Evolutionary conservation across 2,888 invertebrate species (phyloP).

Genomic region (Cantharis flavilabris): DNA sequence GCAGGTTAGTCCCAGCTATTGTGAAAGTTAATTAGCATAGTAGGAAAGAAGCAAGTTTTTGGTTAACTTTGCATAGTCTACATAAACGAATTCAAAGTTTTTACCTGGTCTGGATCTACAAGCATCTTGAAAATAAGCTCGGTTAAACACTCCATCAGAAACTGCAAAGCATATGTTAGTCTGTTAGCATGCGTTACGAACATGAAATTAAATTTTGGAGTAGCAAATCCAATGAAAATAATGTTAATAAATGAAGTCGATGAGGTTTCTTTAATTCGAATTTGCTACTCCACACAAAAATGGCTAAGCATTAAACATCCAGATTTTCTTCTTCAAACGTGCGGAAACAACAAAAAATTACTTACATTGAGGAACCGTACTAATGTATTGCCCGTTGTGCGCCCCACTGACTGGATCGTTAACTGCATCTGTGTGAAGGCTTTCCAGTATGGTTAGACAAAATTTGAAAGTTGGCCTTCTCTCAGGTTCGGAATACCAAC

Average conservation of each 20-base stretch:
- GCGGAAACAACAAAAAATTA: constrained; percentile 14
- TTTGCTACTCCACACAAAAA: neutral
- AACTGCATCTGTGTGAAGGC: constrained; percentile 47
- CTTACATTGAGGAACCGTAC: constrained; percentile 55
- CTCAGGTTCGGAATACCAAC: constrained; percentile 86
- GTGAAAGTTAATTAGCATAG: neutral
- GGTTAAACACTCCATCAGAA: constrained; percentile 73
- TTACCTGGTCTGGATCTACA: constrained; percentile 67
- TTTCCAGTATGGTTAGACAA: constrained; percentile 70
- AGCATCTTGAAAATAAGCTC: constrained; percentile 78
- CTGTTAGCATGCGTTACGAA: constrained; percentile 6
- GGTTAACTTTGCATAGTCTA: neutral
- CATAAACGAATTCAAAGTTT: neutral
- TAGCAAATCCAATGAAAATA: neutral
- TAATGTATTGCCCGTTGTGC: constrained; percentile 58
- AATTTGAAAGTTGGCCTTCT: constrained; percentile 85
- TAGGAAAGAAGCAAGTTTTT: neutral
- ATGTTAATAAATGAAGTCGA: no score
- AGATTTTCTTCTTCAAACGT: neutral
- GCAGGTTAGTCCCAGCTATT: neutral
- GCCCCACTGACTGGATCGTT: constrained; percentile 52
- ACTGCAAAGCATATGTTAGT: constrained; percentile 53
- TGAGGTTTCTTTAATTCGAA: no score
- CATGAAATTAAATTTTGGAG: neutral
- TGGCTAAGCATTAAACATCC: neutral